Base-by-base conservation (phyloP, 1,140 invertebrate species). In the Drosophila melanica region DNA sequence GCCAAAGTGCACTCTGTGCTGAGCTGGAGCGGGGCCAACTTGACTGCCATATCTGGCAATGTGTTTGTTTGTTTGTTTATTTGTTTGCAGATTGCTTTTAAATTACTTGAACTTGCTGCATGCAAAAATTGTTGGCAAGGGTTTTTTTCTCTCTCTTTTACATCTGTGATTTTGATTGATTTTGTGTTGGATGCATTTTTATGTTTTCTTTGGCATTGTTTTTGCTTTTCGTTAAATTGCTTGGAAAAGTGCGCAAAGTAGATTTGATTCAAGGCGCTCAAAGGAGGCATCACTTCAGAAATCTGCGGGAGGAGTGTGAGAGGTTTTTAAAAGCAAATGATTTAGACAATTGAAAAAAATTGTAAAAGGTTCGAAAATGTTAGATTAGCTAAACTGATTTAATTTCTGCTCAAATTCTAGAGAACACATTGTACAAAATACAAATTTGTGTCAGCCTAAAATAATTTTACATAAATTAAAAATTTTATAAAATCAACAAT, bases 231-330 rank as follows among this genome's bases (percentile, higher is more conserved):
- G 74, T 87, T 80, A 69, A 86, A 86, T 86, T 86, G 81, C 81
- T 81, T 75, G 81, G 81, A 87, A 87, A 86, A 86, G 71, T 87
- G 82, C 79, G 48, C 82, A 81, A 87, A 86, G 78, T 78, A 71
- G 62, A 87, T 86, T 58, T 65, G 78, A 68, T 57, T 71, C 51
- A 9, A 10, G 27, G 27, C 27, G 27, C 6, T 5, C 23, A 23
- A 23, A 23, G 23, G 23, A n/a, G 23, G 23, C 23, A 23, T 2
- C 23, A 27, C 23, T 27, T 27, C 23, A 27, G 23, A 27, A 27
- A 5, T 4, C 23, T 27, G 27, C 27, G 27, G 4, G 6, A 27
- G 27, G 27, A 7, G 27, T 27, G 27, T 27, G 6, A 27, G 27
- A 5, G 5, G 6, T 6, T 7, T 27, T 6, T 27, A 6, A 7